These are phyloP conservation scores for Mobula birostris DNA, from an alignment of 2,113 vertebrate genomes.

Conservation along the genomic window DNA sequence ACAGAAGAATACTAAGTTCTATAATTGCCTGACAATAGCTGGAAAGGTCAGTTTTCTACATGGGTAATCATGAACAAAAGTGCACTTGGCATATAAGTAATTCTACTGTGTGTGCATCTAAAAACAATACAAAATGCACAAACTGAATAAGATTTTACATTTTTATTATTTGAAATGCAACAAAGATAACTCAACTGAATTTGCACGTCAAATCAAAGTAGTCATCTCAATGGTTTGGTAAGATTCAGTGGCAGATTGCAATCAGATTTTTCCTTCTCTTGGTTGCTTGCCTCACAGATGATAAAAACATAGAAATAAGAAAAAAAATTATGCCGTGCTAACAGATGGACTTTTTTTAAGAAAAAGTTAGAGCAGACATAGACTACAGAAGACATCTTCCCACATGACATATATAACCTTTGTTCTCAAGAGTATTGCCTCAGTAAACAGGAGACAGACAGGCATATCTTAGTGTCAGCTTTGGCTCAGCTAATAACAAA, in stretches of 20 bases:
- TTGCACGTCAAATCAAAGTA: background rate
- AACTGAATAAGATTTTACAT: background rate
- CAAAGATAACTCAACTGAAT: background rate
- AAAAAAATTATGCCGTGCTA: background rate
- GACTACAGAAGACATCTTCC: background rate
- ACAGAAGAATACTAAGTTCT: background rate
- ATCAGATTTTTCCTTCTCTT: background rate
- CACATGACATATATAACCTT: background rate
- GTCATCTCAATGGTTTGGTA: background rate
- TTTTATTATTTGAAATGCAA: background rate
- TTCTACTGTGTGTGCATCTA: background rate
- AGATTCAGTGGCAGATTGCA: background rate
- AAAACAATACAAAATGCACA: background rate
- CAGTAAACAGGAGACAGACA: background rate
- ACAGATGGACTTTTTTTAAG: background rate
- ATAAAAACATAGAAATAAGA: background rate
- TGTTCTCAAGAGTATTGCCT: background rate
- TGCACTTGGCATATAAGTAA: background rate
- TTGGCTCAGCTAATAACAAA: no score
- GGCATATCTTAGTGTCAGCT: no score
- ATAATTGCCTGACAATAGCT: background rate
- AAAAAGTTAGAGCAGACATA: background rate
- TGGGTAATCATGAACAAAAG: slow-evolving; percentile 13
- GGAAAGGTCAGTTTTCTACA: background rate
- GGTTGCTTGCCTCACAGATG: background rate